These are phyloP conservation scores for Apamea crenata DNA, from an alignment of 2,888 invertebrate genomes.

Conservation along the genomic window DNA sequence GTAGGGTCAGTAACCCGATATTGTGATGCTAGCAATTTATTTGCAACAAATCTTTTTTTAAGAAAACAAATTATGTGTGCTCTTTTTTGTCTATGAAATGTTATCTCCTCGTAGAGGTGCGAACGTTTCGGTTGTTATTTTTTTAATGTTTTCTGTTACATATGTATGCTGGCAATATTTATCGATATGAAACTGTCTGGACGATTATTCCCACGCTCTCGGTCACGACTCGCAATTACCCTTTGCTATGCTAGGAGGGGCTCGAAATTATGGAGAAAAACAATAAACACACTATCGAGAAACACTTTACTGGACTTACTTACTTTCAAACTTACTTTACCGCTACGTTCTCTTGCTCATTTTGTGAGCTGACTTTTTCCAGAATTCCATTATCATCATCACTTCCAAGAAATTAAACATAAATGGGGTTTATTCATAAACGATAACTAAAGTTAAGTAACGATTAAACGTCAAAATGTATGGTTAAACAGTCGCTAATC, in stretches of 20 bases:
- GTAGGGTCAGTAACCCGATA: constrained; percentile 74
- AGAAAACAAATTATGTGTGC: constrained; percentile 44
- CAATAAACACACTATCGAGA: constrained; percentile 41
- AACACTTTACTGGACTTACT: constrained; percentile 39
- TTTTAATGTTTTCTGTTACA: constrained; percentile 41
- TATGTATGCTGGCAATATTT: constrained; percentile 55
- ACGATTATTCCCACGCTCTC: constrained; percentile 62
- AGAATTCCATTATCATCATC: neutral
- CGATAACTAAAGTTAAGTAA: no score
- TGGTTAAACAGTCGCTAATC: no score
- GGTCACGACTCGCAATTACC: constrained; percentile 66
- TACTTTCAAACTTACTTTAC: constrained; percentile 25
- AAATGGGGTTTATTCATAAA: no score
- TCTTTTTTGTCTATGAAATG: constrained; percentile 32
- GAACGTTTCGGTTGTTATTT: constrained; percentile 28
- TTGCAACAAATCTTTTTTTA: constrained; percentile 77
- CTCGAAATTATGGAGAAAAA: constrained; percentile 59
- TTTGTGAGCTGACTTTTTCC: neutral
- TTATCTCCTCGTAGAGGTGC: constrained; percentile 26
- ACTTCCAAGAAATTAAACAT: neutral
- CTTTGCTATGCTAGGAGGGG: constrained; percentile 56
- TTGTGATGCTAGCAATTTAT: constrained; percentile 77
- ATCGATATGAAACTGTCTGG: constrained; percentile 47
- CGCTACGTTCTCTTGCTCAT: constrained; percentile 8
- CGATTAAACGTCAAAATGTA: no score